These are phyloP conservation scores for Amphipyra berbera DNA, from an alignment of 2,888 invertebrate genomes.

Conservation along the genomic window DNA sequence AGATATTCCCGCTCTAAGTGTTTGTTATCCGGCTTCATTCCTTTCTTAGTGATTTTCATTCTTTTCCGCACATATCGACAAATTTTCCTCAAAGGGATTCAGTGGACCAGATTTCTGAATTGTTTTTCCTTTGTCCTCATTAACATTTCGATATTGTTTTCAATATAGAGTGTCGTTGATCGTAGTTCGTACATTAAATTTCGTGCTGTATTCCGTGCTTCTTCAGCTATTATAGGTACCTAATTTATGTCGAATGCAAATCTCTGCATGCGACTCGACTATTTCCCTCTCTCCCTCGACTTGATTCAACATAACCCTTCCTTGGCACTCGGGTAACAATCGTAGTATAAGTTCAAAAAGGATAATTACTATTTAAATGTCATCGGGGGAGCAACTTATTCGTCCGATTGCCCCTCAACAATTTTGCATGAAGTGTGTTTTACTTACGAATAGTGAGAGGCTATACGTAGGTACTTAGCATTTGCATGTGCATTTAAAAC, in stretches of 20 bases:
- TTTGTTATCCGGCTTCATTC: conserved; percentile 12
- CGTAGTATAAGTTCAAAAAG: conserved; percentile 15
- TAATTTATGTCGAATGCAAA: not conserved
- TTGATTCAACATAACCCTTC: no score
- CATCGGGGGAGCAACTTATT: conserved; percentile 3
- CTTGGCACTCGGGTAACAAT: no score
- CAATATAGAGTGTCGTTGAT: not conserved
- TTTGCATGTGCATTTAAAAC: not conserved
- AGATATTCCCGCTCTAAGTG: conserved; percentile 1
- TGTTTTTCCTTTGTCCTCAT: not conserved
- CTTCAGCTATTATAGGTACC: no score
- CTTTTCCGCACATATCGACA: conserved; percentile 1
- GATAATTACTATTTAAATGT: conserved; percentile 4
- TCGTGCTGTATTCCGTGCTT: not conserved
- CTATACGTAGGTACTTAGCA: not conserved
- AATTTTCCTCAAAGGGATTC: conserved; percentile 1
- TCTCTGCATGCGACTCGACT: not conserved
- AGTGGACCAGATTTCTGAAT: conserved; percentile 3
- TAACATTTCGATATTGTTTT: not conserved
- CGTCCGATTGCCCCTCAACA: conserved; percentile 1
- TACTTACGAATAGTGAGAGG: not conserved
- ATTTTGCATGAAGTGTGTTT: not conserved
- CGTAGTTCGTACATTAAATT: not conserved
- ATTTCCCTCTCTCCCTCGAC: not conserved
- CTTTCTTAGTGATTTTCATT: conserved; percentile 6